These are phyloP conservation scores for Zaprionus gabonicus DNA, from an alignment of 1,140 invertebrate species.

Conservation along the genomic window DNA sequence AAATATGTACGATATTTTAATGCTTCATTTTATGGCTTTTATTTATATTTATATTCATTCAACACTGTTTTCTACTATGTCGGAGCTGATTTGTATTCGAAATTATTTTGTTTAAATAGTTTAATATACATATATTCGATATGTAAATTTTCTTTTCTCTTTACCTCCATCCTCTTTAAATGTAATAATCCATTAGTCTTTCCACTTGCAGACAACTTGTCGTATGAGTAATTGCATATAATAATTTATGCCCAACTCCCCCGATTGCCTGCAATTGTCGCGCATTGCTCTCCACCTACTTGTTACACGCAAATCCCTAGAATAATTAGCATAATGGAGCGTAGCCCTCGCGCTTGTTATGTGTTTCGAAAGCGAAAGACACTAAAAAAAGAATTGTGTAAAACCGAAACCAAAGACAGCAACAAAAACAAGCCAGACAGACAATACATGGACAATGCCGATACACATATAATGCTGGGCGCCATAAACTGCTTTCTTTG, in stretches of 20 bases:
- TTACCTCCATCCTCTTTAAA: not conserved
- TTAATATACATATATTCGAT: no score
- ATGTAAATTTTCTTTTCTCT: not conserved
- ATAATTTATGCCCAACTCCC: not conserved
- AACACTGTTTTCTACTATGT: not conserved
- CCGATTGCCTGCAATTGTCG: not conserved
- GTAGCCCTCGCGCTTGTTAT: constrained; percentile 3
- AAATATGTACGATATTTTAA: not conserved
- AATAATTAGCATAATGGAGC: constrained; percentile 40
- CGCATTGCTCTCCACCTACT: not conserved
- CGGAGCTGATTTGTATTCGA: not conserved
- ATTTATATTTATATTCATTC: not conserved
- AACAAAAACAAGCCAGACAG: not conserved
- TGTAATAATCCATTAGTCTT: not conserved
- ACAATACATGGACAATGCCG: constrained; percentile 6
- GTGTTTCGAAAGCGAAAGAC: constrained; percentile 48
- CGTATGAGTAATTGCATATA: constrained; percentile 2
- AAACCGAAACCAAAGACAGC: constrained; percentile 10
- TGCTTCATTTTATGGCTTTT: not conserved
- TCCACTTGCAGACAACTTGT: not conserved
- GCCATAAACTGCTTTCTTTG: constrained; percentile 60
- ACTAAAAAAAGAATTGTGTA: constrained; percentile 36
- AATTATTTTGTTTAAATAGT: not conserved
- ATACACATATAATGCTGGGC: not conserved
- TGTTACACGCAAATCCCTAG: constrained; percentile 3